Conservation (phyloP, 2,113 vertebrate genomes). For the Ptyas mucosa region DNA sequence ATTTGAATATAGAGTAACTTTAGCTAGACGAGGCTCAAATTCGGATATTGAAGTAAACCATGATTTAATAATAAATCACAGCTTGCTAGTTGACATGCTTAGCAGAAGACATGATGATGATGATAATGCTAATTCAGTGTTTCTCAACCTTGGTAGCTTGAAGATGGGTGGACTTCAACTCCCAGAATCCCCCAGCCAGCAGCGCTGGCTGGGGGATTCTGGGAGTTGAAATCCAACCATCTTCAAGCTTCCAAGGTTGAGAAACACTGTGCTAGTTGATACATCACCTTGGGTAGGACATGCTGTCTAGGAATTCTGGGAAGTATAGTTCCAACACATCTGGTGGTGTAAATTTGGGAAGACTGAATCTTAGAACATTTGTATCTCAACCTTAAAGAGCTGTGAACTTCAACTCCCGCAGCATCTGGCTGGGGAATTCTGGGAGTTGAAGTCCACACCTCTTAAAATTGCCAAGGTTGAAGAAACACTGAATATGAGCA, state of each 20-base stretch:
- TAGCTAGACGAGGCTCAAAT: background rate
- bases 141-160: too few relatives aligned
- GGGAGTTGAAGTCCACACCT: background rate
- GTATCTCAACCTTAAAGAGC: background rate
- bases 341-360: background rate
- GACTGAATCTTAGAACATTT: background rate
- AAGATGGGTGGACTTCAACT: too few relatives aligned
- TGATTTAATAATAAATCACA: background rate
- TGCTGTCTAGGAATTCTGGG: background rate
- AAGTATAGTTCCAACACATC: background rate
- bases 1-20: background rate
- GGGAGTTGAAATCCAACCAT: too few relatives aligned
- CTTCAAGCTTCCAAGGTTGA: too few relatives aligned
- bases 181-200: too few relatives aligned
- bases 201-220: too few relatives aligned
- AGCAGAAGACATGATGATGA: background rate
- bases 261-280: background rate
- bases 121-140: too few relatives aligned
- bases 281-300: background rate
- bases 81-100: background rate
- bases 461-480: background rate
- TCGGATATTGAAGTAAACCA: background rate
- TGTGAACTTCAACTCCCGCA: background rate
- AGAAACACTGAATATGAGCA: background rate
- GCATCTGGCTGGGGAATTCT: background rate